Base-by-base conservation (phyloP, 2,797 vertebrate species). In the Onychomys leucogaster region DNA sequence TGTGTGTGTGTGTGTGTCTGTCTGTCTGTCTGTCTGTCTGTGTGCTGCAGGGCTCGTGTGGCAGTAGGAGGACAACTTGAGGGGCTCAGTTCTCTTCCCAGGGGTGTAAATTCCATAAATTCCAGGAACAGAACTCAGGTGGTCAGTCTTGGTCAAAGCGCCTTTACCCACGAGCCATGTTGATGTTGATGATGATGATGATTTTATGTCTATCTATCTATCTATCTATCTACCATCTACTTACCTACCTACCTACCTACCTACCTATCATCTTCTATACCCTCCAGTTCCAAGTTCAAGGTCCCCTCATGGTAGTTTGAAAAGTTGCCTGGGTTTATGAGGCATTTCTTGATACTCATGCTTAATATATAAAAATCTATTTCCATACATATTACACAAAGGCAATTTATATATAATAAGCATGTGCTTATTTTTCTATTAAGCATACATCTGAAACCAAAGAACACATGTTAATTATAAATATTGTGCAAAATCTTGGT, bases 391-490 rank as follows among this genome's bases (percentile, higher is more conserved):
- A 75, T 83, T 77, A 59, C n/a, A 41, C 69, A 49, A 43, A 76
- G 85, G n/a, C 63, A 34, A 12, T 67, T 17, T 71, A 59, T 25
- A 34, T 55, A 59, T 67, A 89, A 55, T 81, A 76, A 86, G 83
- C 43, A 37, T n/a, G n/a, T n/a, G n/a, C 19, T 4, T 61, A 12
- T 55, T 81, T 94, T 94, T 92, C n/a, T 61, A n/a, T 49, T 76
- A 93, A 93, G 75, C 41, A 37, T 89, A 21, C 10, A 78, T 84
- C 65, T 73, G 75, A 83, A 94, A 82, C 34, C 67, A 67, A 89
- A 91, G 25, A 83, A 59, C 29, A 37, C 55, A 46, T 34, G 14
- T 34, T 82, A 9, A 49, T 49, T 90, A 11, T 73, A 92, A 90
- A 85, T 91, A 82, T 16, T 81, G 16, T 94, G 23, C 5, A 69